Percentiles rank a stretch among this genome's conserved stretches.
These are phyloP conservation scores for Syncerus caffer DNA, from an alignment of 2,797 vertebrate species.

Conservation along the genomic window DNA sequence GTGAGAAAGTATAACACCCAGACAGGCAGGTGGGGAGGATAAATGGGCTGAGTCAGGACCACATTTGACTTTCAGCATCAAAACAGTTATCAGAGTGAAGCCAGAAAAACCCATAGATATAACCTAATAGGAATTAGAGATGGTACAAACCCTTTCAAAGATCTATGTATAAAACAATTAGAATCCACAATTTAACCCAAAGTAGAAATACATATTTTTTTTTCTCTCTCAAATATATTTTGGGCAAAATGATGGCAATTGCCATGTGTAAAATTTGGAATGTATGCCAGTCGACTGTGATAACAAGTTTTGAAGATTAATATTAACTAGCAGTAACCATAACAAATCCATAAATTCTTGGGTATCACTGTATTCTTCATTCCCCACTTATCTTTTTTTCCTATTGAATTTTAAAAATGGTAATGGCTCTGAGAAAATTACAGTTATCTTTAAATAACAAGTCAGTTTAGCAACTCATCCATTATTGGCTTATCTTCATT, in stretches of 20 bases:
- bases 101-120: no score
- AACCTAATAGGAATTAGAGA: no score
- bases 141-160: no score
- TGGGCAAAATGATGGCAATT: background rate
- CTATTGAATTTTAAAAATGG: background rate
- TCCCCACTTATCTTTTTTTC: background rate
- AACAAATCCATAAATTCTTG: background rate
- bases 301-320: background rate
- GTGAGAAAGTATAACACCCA: background rate
- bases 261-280: background rate
- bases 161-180: no score
- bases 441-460: background rate
- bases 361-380: background rate
- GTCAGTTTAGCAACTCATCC: background rate
- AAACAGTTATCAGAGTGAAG: background rate
- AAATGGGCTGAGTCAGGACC: background rate
- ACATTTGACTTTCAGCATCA: background rate
- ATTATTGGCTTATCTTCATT: constrained; percentile 25
- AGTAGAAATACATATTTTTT: background rate
- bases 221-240: background rate
- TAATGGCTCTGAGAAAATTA: background rate
- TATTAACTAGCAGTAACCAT: background rate
- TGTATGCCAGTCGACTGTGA: background rate
- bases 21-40: background rate
- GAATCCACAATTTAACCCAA: background rate